Percentiles rank a stretch among this genome's conserved stretches.
Evolutionary conservation across 2,113 vertebrate genomes (phyloP).

Genomic region (Cairina moschata): DNA sequence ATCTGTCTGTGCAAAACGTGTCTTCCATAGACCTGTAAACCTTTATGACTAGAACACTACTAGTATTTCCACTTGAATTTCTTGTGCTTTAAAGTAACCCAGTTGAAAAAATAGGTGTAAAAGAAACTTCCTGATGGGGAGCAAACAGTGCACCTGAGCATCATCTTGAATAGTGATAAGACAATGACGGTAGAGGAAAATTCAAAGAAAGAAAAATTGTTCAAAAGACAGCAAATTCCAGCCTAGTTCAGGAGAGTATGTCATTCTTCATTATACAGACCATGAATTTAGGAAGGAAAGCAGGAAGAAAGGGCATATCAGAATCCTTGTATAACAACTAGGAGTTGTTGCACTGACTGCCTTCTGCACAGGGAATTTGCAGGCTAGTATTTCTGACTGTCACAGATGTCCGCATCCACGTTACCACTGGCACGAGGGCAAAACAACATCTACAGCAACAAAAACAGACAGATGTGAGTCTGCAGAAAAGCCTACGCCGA

Average conservation of each 20-base stretch:
- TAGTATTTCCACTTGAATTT: neutral
- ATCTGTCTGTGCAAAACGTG: neutral
- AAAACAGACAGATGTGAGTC: conserved; percentile 44
- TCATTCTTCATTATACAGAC: neutral
- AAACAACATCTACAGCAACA: conserved; percentile 21
- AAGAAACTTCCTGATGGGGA: neutral
- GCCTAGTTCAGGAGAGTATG: neutral
- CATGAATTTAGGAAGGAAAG: neutral
- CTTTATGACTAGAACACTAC: neutral
- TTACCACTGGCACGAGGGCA: neutral
- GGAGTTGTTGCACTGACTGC: neutral
- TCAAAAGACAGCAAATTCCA: neutral
- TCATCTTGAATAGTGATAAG: neutral
- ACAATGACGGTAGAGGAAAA: neutral
- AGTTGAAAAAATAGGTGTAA: neutral
- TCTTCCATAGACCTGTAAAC: neutral
- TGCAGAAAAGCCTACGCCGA: conserved; percentile 4
- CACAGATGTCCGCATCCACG: neutral
- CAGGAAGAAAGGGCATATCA: neutral
- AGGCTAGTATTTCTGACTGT: neutral
- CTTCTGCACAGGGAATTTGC: neutral
- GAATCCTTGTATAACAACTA: neutral
- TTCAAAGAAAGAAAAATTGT: neutral
- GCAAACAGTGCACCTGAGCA: neutral
- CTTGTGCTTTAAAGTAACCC: neutral